Conservation (phyloP, 2,888 invertebrate genomes). For the Volucella inflata region DNA sequence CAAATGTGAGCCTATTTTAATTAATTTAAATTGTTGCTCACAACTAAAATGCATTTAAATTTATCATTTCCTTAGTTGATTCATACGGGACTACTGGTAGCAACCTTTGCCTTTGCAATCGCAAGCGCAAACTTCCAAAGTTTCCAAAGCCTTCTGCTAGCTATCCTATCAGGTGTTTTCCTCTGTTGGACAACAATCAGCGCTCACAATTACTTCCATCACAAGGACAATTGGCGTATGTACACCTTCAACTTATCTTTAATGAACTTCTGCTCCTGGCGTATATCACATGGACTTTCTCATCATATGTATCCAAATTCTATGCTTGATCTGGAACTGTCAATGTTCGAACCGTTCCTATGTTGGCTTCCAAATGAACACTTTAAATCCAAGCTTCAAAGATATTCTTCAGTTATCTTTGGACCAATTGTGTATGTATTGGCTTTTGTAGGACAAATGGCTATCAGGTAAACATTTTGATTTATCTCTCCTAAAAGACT, state of each 20-base stretch:
- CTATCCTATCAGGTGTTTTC: conserved; percentile 85
- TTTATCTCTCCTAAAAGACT: background rate
- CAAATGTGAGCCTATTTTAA: conserved; percentile 80
- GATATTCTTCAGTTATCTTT: conserved; percentile 85
- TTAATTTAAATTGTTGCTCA: background rate
- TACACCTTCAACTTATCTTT: conserved; percentile 89
- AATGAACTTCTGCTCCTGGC: conserved; percentile 87
- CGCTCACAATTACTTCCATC: conserved; percentile 92
- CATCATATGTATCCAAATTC: conserved; percentile 93
- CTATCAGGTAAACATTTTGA: conserved; percentile 79
- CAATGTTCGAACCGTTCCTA: conserved; percentile 87
- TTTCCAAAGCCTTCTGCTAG: conserved; percentile 79
- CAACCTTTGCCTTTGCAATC: conserved; percentile 82
- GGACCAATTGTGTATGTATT: conserved; percentile 82
- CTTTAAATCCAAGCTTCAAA: conserved; percentile 85
- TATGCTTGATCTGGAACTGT: conserved; percentile 89
- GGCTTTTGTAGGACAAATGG: conserved; percentile 79
- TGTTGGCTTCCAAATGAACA: conserved; percentile 86
- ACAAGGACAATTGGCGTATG: conserved; percentile 90
- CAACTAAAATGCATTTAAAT: background rate
- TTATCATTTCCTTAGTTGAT: conserved; percentile 79
- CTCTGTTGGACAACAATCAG: conserved; percentile 86
- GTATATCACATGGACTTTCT: conserved; percentile 90
- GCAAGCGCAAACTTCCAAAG: conserved; percentile 81
- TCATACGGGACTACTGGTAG: conserved; percentile 82